Conservation (phyloP, 1,140 invertebrate species). For the Gryllus bimaculatus region DNA sequence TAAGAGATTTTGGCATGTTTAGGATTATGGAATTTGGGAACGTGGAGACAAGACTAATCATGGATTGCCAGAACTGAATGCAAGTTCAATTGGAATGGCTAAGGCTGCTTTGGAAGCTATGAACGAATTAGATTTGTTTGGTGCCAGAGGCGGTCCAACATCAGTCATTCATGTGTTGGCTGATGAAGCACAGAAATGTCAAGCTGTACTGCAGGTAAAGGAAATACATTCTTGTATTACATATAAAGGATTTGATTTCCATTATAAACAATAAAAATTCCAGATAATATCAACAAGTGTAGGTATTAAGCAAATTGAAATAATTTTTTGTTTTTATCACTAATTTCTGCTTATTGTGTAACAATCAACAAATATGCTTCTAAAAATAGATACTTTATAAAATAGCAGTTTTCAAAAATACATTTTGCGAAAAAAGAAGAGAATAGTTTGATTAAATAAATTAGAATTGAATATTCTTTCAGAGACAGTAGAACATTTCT, state of each 20-base stretch:
- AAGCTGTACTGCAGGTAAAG: conserved; percentile 79
- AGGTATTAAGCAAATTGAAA: neutral
- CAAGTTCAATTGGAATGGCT: conserved; percentile 94
- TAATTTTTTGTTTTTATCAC: neutral
- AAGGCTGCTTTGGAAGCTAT: conserved; percentile 97
- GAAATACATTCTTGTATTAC: neutral
- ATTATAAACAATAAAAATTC: too few species aligned
- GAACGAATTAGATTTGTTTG: conserved; percentile 98
- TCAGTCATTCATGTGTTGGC: conserved; percentile 97
- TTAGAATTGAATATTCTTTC: too few species aligned
- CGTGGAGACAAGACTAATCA: conserved; percentile 99
- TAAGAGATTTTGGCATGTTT: neutral
- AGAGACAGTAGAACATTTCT: too few species aligned
- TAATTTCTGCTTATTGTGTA: too few species aligned
- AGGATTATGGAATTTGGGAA: conserved; percentile 99
- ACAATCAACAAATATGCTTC: too few species aligned
- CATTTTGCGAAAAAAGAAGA: too few species aligned
- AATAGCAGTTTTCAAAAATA: too few species aligned
- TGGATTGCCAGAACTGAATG: conserved; percentile 94
- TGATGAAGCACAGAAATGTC: conserved; percentile 98
- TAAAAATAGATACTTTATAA: too few species aligned
- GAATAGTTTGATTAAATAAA: too few species aligned
- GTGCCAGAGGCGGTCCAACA: conserved; percentile 85
- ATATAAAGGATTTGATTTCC: too few species aligned
- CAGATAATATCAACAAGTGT: too few species aligned